Evolutionary conservation across 2,113 vertebrate species (phyloP), one percentile per base, ranked within the genome.

Genomic region (Megaceryle torquata): DNA sequence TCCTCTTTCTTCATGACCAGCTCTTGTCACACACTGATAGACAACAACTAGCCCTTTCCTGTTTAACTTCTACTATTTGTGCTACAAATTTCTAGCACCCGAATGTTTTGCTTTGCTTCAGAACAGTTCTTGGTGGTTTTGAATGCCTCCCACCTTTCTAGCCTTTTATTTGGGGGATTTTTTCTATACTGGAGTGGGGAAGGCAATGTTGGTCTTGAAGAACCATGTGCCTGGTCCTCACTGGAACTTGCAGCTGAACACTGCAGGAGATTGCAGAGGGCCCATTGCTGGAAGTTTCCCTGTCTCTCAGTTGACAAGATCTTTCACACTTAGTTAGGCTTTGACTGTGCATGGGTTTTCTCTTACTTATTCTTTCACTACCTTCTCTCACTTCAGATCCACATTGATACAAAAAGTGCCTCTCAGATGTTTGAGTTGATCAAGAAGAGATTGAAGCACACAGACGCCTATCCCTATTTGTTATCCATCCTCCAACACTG

Each of bases 351-450:
- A 6, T 77, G 14, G 8, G 44, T 93, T 82, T 77, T 37, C 7
- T 87, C 28, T 75, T n/a, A 74, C 39, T 54, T 31, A 2, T 76
- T 74, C 15, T 90, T 91, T 79, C 20, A 24, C 35, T 86, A 10
- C 48, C 21, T 71, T 64, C 70, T 86, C 72, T 79, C 26, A 44
- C 43, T 83, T 61, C 93, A 99, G 99, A 97, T 98, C 78, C 99
- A 99, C 72, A 98, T 99, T 26, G 99, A 99, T 93, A 99, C 99
- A 13, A 99, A 99, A 97, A 99, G 99, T 37, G 99, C 99, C 26
- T 97, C 98, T 41, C 98, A 99, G 97, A 99, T 99, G 99, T 99
- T 99, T 96, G 99, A 99, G 83, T 61, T 99, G 96, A 98, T 99
- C 95, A 99, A 99, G 98, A 99, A 98, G 97, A 99, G 98, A 96